Evolutionary conservation across 2,797 vertebrate species (phyloP), one percentile per base, ranked within the genome.

Genomic region (Pogonophryne albipinna): DNA sequence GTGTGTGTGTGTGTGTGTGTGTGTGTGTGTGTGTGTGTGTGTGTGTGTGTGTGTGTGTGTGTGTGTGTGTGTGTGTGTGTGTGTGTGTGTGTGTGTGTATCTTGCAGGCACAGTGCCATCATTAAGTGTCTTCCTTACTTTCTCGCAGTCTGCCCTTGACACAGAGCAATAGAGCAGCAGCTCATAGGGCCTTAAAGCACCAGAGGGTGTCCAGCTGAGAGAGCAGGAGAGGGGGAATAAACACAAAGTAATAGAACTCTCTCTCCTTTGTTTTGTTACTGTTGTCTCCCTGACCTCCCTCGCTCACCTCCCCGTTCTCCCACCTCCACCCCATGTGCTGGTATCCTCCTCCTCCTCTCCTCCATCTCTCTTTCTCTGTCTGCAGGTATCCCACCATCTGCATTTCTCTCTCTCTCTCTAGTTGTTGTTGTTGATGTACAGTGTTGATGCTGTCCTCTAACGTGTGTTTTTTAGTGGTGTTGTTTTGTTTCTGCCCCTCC

Each of bases 381-480:
- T 84, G 75, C 85, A 71, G 75, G 86, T 89, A 66, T 81, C 77
- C 75, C 56, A 15, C 71, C 72, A 76, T 87, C 76, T 80, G 41
- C 66, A 42, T 70, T 47, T 50, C 57, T 76, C 61, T 80, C n/a
- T 89, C n/a, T 89, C 60, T 84, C 50, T 83, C 58, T 78, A 52
- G 23, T 87, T 76, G 89, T 85, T 88, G 92, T 90, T 23, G 90
- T 91, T 91, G 82, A 90, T 72, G 92, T 94, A 85, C 74, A 31
- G 93, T 93, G 92, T 87, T 84, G 88, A 91, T 85, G 71, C 87
- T 75, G 87, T 93, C 92, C 84, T 93, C 90, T 93, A 91, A 93
- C 51, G 78, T 93, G 91, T 91, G 92, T 93, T 90, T 93, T 93
- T 90, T 90, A 88, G 93, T 95, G 94, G 92, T 93, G 91, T 91